A percentile compares a stretch with the other conserved stretches of the same genome.
Evolutionary conservation across 1,140 invertebrate species (phyloP).

Genomic region (Drosophila lacertosa): DNA sequence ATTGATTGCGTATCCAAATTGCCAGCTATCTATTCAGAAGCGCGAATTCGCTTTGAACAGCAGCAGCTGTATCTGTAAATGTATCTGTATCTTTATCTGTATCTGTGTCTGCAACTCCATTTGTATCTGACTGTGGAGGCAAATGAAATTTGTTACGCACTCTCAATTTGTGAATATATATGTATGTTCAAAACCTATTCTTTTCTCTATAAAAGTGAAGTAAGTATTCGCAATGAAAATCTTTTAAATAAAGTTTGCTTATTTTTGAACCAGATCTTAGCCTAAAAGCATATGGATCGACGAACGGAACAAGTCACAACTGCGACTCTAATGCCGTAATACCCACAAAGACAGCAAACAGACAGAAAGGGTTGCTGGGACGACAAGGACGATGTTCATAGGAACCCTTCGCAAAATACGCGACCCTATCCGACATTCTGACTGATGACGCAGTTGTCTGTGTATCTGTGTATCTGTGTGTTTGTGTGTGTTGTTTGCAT

Average conservation of each 20-base stretch:
- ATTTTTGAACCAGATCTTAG: neutral
- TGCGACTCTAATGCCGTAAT: conserved; percentile 21
- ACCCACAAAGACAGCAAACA: conserved; percentile 13
- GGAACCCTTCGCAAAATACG: conserved; percentile 25
- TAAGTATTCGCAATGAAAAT: too few species aligned
- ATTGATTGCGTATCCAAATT: conserved; percentile 80
- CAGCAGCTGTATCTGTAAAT: conserved; percentile 11
- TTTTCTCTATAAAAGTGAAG: too few species aligned
- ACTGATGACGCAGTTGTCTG: conserved; percentile 37
- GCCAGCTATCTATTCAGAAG: conserved; percentile 60
- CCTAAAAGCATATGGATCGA: neutral
- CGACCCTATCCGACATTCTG: conserved; percentile 16
- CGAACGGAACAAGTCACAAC: conserved; percentile 23
- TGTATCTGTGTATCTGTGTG: conserved; percentile 25
- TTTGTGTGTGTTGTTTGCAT: conserved; percentile 68
- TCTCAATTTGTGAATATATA: conserved; percentile 10
- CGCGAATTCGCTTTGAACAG: conserved; percentile 4
- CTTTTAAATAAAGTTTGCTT: neutral
- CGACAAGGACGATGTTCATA: conserved; percentile 13
- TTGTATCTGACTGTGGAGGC: conserved; percentile 5
- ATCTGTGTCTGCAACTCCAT: conserved; percentile 2
- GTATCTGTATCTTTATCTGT: neutral
- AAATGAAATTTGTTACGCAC: conserved; percentile 13
- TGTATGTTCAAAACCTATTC: too few species aligned
- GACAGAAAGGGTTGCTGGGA: neutral